phyloP scores from a whole-genome alignment of 2,888 invertebrate genomes.

The Strigamia maritima region DNA sequence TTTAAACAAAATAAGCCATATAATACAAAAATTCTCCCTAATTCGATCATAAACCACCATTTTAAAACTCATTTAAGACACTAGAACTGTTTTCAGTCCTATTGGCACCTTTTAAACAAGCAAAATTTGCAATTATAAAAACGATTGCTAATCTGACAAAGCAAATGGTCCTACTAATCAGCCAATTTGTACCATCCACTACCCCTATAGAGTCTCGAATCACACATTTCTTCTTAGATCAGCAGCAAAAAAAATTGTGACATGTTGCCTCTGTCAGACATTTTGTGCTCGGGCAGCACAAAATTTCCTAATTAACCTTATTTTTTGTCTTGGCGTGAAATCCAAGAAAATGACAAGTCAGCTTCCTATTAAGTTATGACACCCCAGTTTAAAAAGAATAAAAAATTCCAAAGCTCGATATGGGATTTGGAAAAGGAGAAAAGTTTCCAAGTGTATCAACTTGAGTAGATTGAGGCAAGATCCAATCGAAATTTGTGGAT shows the following conservation, averaged over 20 bases:
- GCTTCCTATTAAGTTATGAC: slow-evolving; percentile 27
- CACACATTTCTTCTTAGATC: not conserved
- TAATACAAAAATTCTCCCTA: not conserved
- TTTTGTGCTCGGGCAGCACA: not conserved
- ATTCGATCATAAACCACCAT: not conserved
- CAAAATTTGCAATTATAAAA: not conserved
- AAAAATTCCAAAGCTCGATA: slow-evolving; percentile 13
- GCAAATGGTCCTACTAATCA: not conserved
- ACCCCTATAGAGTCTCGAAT: not conserved
- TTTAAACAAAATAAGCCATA: no score
- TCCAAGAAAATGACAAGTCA: slow-evolving; percentile 26
- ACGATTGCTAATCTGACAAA: not conserved
- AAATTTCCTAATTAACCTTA: not conserved
- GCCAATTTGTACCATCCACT: not conserved
- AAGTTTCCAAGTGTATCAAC: slow-evolving; percentile 26
- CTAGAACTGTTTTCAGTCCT: not conserved
- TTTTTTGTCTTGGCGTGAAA: slow-evolving; percentile 26
- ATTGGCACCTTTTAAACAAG: not conserved
- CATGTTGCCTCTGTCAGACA: slow-evolving; percentile 13
- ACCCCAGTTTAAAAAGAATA: not conserved
- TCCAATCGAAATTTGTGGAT: slow-evolving; percentile 29
- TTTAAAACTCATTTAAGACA: not conserved
- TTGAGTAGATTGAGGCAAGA: slow-evolving; percentile 27
- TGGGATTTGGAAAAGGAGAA: slow-evolving; percentile 18
- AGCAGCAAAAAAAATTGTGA: slow-evolving; percentile 1